These are phyloP conservation scores for Petrosia ficiformis DNA, from an alignment of 37 sponge, comb jelly and placozoan genomes.

Conservation along the genomic window DNA sequence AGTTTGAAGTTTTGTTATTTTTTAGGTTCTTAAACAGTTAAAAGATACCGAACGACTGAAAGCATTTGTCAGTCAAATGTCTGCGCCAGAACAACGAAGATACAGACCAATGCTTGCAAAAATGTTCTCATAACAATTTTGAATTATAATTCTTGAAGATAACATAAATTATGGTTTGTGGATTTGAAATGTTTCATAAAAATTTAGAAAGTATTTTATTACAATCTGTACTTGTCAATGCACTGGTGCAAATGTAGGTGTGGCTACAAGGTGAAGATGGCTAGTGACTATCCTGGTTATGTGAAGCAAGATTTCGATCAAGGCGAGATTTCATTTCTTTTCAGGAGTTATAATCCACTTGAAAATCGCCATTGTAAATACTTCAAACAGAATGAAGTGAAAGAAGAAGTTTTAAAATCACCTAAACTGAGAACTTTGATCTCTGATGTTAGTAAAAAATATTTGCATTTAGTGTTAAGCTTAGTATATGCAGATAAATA, in stretches of 20 bases:
- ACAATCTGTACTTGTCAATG: too few relatives aligned
- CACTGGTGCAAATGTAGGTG: too few relatives aligned
- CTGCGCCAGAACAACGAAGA: background rate
- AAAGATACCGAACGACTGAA: background rate
- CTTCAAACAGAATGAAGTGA: slow-evolving; percentile 28
- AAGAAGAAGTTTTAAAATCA: slow-evolving; percentile 45
- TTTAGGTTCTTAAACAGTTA: background rate
- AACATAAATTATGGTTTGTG: too few relatives aligned
- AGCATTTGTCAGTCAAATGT: background rate
- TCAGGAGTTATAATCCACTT: slow-evolving; percentile 40
- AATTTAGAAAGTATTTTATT: too few relatives aligned
- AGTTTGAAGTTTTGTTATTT: background rate
- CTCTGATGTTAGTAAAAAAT: slow-evolving; percentile 46
- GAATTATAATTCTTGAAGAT: too few relatives aligned
- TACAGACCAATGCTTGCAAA: background rate
- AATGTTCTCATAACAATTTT: background rate
- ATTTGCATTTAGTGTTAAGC: background rate
- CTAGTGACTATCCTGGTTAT: slow-evolving; percentile 1
- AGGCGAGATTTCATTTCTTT: slow-evolving; percentile 38
- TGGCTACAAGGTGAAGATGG: too few relatives aligned
- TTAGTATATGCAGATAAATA: slow-evolving; percentile 1
- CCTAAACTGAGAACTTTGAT: slow-evolving; percentile 47
- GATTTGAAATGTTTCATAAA: too few relatives aligned
- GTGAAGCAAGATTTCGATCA: slow-evolving; percentile 20
- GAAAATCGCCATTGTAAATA: slow-evolving; percentile 8